Conservation (phyloP, 1,140 invertebrate genomes). For the Pantala flavescens region DNA sequence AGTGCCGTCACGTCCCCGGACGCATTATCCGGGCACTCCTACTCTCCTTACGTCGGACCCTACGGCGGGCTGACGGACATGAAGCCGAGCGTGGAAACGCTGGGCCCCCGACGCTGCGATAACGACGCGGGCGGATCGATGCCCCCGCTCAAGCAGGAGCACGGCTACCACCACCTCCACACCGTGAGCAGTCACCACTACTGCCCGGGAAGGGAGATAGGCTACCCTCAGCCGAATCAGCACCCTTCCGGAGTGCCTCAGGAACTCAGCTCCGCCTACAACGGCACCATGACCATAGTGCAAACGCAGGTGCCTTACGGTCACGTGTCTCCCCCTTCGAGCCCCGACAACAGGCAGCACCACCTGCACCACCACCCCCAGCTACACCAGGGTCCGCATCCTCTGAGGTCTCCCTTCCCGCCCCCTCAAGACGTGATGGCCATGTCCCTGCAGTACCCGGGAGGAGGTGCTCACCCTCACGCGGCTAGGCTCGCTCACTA, state of each 20-base stretch:
- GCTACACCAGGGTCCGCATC: background rate
- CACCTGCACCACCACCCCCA: background rate
- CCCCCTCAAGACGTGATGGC: conserved; percentile 11
- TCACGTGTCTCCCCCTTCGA: conserved; percentile 15
- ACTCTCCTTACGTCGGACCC: background rate
- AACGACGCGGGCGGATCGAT: background rate
- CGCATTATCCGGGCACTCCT: background rate
- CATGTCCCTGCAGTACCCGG: conserved; percentile 13
- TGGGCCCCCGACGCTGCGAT: background rate
- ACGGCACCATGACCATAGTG: conserved; percentile 17
- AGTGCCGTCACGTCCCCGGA: background rate
- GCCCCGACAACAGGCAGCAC: conserved; percentile 12
- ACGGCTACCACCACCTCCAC: background rate
- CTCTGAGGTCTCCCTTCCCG: conserved; percentile 11
- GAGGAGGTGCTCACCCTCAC: conserved; percentile 8
- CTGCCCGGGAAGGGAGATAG: background rate
- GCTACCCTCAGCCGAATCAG: conserved; percentile 4
- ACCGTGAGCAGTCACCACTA: background rate
- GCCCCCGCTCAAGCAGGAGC: background rate
- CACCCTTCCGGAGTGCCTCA: background rate
- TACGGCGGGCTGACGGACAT: background rate
- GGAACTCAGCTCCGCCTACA: conserved; percentile 11
- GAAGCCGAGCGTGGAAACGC: background rate
- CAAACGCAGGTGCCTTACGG: conserved; percentile 13
- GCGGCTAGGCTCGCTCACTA: background rate